A percentile compares a stretch with the other conserved stretches of the same genome.
These are phyloP conservation scores for Odocoileus virginianus DNA, from an alignment of 2,113 vertebrate genomes.

Conservation along the genomic window DNA sequence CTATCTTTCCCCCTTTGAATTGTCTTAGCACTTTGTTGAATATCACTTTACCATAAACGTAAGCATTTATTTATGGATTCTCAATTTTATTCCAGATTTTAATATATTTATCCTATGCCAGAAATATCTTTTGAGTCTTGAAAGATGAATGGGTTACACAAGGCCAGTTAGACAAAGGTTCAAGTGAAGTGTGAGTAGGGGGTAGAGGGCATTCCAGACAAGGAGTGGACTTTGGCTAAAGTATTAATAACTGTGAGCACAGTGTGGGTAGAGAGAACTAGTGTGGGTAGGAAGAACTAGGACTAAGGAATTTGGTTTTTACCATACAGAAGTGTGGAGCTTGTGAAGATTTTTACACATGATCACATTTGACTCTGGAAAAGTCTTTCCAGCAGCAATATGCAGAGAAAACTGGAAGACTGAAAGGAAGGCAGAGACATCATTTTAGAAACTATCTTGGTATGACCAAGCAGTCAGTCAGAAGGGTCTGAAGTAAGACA, in stretches of 20 bases:
- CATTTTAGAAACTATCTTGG: not conserved
- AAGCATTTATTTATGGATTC: not conserved
- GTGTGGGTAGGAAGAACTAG: not conserved
- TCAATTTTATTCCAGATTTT: not conserved
- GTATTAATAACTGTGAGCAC: not conserved
- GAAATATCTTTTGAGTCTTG: not conserved
- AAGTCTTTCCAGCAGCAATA: not conserved
- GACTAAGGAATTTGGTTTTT: not conserved
- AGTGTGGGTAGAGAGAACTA: not conserved
- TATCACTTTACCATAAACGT: not conserved
- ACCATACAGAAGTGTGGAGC: not conserved
- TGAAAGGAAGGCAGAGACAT: not conserved
- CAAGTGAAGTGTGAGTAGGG: not conserved
- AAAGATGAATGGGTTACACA: not conserved
- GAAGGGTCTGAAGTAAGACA: not conserved
- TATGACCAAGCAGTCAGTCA: not conserved
- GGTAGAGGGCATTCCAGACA: not conserved
- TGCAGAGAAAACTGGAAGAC: not conserved
- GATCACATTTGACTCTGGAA: not conserved
- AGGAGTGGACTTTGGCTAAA: not conserved
- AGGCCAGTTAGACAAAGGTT: not conserved
- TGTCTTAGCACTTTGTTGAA: not conserved
- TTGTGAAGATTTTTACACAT: not conserved
- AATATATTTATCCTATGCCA: not conserved
- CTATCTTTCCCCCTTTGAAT: not conserved